A percentile compares a stretch with the other conserved stretches of the same genome.
Conservation (phyloP, 1,140 invertebrate species). For the Sinella curviseta region DNA sequence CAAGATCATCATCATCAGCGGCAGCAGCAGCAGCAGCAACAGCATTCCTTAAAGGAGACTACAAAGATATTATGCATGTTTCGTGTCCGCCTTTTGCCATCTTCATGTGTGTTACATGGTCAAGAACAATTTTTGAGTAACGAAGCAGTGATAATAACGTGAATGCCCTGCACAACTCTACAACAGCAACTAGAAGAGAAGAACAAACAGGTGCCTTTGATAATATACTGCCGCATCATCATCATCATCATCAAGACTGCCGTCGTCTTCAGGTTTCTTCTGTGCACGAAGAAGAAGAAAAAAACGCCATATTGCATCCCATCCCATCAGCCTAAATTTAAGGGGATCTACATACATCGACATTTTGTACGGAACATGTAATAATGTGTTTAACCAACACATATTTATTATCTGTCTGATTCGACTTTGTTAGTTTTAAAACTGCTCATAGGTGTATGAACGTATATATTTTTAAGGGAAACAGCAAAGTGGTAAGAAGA, state of each 20-base stretch:
- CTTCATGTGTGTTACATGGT: conserved; percentile 5
- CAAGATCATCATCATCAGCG: background rate
- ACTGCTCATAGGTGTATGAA: too few species aligned
- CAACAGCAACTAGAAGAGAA: conserved; percentile 3
- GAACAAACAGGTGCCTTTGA: conserved; percentile 11
- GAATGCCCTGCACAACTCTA: background rate
- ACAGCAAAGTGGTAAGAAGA: too few species aligned
- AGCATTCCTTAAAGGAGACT: background rate
- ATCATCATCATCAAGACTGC: background rate
- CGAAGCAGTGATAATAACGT: background rate
- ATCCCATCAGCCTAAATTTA: background rate
- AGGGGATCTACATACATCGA: background rate
- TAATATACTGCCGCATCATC: background rate
- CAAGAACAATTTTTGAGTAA: conserved; percentile 7
- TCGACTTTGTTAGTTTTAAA: too few species aligned
- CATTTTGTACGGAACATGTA: background rate
- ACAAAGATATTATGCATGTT: background rate
- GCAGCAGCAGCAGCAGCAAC: too few species aligned
- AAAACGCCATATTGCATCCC: background rate
- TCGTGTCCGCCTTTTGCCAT: background rate
- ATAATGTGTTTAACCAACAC: background rate
- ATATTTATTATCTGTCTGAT: background rate
- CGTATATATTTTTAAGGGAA: too few species aligned
- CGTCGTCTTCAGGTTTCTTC: background rate
- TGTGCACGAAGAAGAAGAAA: background rate